Percentiles rank a stretch among this genome's conserved stretches.
Conservation (phyloP, 2,888 invertebrate genomes). For the Anthophora plumipes region DNA sequence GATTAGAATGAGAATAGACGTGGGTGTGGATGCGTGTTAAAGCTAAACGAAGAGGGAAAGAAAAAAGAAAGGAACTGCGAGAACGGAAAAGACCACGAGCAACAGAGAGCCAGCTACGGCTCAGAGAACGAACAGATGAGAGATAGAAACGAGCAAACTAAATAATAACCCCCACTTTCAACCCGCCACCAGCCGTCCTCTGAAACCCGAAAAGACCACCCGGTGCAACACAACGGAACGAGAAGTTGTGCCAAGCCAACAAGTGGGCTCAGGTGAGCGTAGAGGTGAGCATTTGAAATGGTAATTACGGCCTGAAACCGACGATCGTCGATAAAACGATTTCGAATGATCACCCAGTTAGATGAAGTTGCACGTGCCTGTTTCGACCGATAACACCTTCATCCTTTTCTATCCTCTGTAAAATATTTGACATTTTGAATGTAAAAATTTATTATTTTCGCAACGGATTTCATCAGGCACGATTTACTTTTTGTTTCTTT, state of each 20-base stretch:
- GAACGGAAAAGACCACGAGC: slow-evolving; percentile 27
- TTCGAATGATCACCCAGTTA: slow-evolving; percentile 72
- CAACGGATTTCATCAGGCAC: not conserved
- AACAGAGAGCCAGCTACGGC: slow-evolving; percentile 25
- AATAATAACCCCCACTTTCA: slow-evolving; percentile 81
- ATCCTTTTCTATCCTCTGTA: not conserved
- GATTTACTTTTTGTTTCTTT: not conserved
- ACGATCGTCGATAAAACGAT: slow-evolving; percentile 78
- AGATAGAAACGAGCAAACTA: slow-evolving; percentile 83
- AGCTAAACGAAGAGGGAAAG: slow-evolving; percentile 51
- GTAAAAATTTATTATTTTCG: not conserved
- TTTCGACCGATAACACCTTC: slow-evolving; percentile 20
- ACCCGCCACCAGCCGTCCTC: slow-evolving; percentile 67
- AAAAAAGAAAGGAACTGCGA: slow-evolving; percentile 16
- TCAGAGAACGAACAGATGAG: slow-evolving; percentile 77
- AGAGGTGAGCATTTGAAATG: slow-evolving; percentile 83
- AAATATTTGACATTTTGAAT: slow-evolving; percentile 13
- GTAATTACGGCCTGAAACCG: slow-evolving; percentile 79
- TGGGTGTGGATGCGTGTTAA: slow-evolving; percentile 76
- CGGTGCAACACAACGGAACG: slow-evolving; percentile 78
- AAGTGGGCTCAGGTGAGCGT: slow-evolving; percentile 76
- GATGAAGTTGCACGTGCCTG: slow-evolving; percentile 60
- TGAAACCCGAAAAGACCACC: slow-evolving; percentile 81
- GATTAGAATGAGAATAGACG: slow-evolving; percentile 83
- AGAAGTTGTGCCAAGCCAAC: slow-evolving; percentile 71